phyloP scores from a whole-genome alignment of 2,797 vertebrate genomes.

The Premnoplex brunnescens region DNA sequence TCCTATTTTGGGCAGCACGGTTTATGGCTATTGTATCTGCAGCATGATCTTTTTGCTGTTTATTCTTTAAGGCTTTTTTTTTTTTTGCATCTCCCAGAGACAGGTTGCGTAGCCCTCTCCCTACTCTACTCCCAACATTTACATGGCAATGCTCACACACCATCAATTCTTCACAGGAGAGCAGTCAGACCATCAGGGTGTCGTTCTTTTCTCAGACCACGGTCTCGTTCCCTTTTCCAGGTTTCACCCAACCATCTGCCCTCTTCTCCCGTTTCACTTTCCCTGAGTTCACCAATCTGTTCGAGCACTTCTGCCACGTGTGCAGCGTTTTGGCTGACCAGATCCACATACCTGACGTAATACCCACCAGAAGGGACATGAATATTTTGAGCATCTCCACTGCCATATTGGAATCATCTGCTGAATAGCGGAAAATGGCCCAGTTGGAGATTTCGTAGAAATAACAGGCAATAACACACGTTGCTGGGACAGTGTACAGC shows the following conservation, averaged over 20 bases:
- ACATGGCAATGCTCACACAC: background rate
- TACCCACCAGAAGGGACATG: constrained; percentile 97
- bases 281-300: constrained; percentile 89
- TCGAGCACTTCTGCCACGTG: constrained; percentile 95
- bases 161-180: background rate
- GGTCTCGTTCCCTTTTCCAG: constrained; percentile 92
- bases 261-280: constrained; percentile 87
- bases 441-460: constrained; percentile 97
- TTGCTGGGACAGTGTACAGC: constrained; percentile 95
- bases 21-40: constrained; percentile 48
- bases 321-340: constrained; percentile 98
- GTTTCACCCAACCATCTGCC: constrained; percentile 89
- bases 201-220: constrained; percentile 83
- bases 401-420: constrained; percentile 91
- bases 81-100: background rate
- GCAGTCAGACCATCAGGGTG: rapidly evolving
- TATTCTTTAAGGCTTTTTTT: constrained; percentile 44
- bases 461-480: constrained; percentile 95
- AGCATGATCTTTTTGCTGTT: background rate
- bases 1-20: constrained; percentile 62
- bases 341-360: constrained; percentile 99
- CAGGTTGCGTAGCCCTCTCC: background rate
- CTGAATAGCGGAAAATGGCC: constrained; percentile 86
- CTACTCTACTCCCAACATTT: background rate
- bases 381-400: constrained; percentile 98